Percentiles rank a stretch among this genome's conserved stretches.
Evolutionary conservation across 2,888 invertebrate genomes (phyloP).

Genomic region (Coleophora flavipennella): DNA sequence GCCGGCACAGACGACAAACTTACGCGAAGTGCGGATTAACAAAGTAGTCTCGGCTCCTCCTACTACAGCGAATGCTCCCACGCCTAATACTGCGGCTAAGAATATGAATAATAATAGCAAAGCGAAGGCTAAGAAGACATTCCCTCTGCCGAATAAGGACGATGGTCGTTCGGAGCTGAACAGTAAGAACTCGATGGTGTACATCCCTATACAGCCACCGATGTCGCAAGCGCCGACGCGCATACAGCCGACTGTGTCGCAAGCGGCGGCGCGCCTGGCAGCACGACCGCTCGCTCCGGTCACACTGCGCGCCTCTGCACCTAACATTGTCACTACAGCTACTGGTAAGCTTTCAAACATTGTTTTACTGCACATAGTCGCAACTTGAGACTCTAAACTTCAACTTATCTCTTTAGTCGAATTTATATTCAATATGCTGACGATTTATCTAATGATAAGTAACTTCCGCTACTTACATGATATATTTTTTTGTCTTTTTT

Average conservation of each 20-base stretch:
- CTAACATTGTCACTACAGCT: too few relatives aligned
- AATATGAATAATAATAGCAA: slow-evolving; percentile 24
- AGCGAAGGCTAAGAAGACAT: slow-evolving; percentile 48
- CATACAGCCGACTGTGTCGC: slow-evolving; percentile 38
- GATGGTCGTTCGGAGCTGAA: slow-evolving; percentile 51
- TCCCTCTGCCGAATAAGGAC: slow-evolving; percentile 51
- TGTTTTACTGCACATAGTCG: too few relatives aligned
- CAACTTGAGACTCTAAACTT: too few relatives aligned
- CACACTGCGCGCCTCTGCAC: too few relatives aligned
- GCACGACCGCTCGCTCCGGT: too few relatives aligned
- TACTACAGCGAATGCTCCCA: background rate
- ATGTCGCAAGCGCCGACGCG: slow-evolving; percentile 15
- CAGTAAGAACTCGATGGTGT: slow-evolving; percentile 64
- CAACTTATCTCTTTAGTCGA: too few relatives aligned
- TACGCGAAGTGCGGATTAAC: slow-evolving; percentile 52
- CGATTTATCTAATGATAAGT: too few relatives aligned
- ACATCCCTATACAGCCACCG: slow-evolving; percentile 64
- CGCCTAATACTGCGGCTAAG: slow-evolving; percentile 19
- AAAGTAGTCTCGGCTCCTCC: slow-evolving; percentile 23
- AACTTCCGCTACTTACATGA: too few relatives aligned
- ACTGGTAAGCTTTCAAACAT: too few relatives aligned
- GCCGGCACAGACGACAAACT: slow-evolving; percentile 23
- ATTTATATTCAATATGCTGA: too few relatives aligned
- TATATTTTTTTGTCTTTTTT: too few relatives aligned
- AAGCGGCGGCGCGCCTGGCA: too few relatives aligned